These are phyloP conservation scores for Gymnocephalus cernua DNA, from an alignment of 2,113 vertebrate genomes.

Conservation along the genomic window DNA sequence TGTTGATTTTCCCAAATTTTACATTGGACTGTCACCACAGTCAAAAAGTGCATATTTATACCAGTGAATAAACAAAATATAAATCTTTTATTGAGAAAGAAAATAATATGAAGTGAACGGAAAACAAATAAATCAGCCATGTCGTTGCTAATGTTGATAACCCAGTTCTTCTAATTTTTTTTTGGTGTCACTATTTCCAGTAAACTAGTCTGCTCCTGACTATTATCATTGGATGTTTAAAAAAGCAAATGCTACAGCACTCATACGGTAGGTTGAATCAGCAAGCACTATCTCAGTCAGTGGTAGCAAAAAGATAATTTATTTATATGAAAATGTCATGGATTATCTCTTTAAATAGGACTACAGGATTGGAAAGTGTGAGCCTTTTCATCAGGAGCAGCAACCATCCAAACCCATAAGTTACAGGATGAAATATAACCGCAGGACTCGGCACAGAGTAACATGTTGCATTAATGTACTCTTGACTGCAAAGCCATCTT, in stretches of 20 bases:
- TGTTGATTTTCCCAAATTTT: background rate
- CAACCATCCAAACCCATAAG: background rate
- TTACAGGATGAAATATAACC: conserved; percentile 25
- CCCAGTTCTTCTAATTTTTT: background rate
- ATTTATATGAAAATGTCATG: conserved; percentile 22
- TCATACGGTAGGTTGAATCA: background rate
- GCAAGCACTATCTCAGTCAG: background rate
- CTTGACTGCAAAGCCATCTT: conserved; percentile 53
- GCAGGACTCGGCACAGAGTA: conserved; percentile 17
- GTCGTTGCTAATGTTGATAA: background rate
- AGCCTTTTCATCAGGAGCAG: conserved; percentile 26
- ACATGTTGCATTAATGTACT: conserved; percentile 66
- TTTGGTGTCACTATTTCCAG: background rate
- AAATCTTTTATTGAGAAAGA: too few species aligned
- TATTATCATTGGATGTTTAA: background rate
- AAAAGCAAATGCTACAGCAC: background rate
- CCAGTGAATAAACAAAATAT: too few species aligned
- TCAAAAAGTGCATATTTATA: too few species aligned
- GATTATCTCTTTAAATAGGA: conserved; percentile 33
- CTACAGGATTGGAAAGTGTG: background rate
- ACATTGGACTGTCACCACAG: too few species aligned
- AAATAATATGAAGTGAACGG: background rate
- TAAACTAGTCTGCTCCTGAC: background rate
- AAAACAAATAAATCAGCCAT: background rate
- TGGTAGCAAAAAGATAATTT: background rate